Evolutionary conservation across 2,797 vertebrate species (phyloP).

Genomic region (Anguilla marmorata): DNA sequence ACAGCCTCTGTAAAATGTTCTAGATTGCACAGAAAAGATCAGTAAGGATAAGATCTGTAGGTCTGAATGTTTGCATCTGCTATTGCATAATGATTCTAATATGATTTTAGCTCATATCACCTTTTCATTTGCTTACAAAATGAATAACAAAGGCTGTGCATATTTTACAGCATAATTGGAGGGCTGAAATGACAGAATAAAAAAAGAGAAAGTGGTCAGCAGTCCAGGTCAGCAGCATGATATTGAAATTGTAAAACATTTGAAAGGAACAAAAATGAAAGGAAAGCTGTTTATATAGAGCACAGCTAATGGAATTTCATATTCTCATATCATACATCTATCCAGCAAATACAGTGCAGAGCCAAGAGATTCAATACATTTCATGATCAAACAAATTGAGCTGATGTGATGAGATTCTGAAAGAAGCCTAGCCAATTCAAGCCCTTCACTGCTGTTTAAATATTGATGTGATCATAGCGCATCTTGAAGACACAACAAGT

Average conservation of each 20-base stretch:
- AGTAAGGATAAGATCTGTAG: conserved; percentile 37
- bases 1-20: background rate
- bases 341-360: background rate
- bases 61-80: conserved; percentile 34
- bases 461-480: background rate
- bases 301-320: no score
- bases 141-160: no score
- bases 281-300: background rate
- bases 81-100: background rate
- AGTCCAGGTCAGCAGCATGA: no score
- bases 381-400: background rate
- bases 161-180: no score
- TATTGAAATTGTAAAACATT: no score
- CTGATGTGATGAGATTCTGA: background rate
- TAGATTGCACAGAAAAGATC: conserved; percentile 16
- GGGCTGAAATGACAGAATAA: no score
- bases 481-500: background rate
- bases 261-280: conserved; percentile 11
- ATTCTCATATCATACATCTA: background rate
- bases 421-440: background rate
- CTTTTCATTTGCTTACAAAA: no score
- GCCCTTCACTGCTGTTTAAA: background rate
- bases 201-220: no score
- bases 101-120: no score
- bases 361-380: background rate